Evolutionary conservation across 2,888 invertebrate genomes (phyloP), one percentile per base, ranked within the genome.

Genomic region (Amblyteles armatorius): DNA sequence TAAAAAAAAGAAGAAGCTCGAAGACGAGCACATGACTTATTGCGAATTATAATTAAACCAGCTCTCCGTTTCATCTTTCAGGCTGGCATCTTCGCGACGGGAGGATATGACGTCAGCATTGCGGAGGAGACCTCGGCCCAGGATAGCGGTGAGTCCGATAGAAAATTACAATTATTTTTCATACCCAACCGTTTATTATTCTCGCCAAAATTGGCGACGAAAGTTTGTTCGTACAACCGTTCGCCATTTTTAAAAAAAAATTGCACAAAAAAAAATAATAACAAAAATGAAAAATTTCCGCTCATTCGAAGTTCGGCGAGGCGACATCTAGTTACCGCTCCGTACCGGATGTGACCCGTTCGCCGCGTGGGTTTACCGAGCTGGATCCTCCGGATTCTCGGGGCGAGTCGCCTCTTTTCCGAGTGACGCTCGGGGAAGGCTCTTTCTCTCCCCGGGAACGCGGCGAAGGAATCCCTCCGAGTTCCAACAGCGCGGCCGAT

Each of bases 71-170:
- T 72, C 44, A 40, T 48, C 29, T 79, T 82, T 52, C 82, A 79
- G 85, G 63, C 74, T 76, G 55, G 65, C 52, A 22, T 80, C 63
- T 67, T 52, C 52, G 19, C 11, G 13, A 29, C 55, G 52, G 19
- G 50, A 81, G 78, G 82, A 85, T 82, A 85, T 85, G 82, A 79
- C 71, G 67, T 76, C 85, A 60, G 40, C 44, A 19, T 19, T 65
- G 40, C 48, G 48, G 22, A 67, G 71, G 65, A 67, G 29, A 65
- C 48, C 19, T 16, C 63, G 50, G 52, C 67, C 44, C 76, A 52
- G 67, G 26, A 50, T 74, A 52, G 19, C 29, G 67, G 76, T 79
- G 79, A 79, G 71, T 79, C 11, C 11, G n/a, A 72, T 2, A 57
- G 65, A 76, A 13, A 16, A 29, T 29, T 5, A 29, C 29, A 29